phyloP scores from a whole-genome alignment of 1,140 invertebrate genomes.

The Pemphigus obesinymphae region DNA sequence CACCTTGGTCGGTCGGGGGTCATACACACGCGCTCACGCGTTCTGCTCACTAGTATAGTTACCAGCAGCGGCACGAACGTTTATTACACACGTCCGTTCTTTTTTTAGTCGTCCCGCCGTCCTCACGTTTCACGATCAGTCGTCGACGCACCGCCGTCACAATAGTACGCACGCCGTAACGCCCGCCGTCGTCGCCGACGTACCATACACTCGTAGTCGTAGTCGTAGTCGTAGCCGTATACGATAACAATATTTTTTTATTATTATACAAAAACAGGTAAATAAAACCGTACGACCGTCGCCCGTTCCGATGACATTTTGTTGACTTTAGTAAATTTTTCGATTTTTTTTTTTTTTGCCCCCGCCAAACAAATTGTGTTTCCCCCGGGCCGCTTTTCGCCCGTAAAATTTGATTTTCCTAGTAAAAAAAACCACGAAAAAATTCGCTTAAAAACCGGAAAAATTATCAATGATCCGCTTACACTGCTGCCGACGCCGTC shows the following conservation, averaged over 20 bases:
- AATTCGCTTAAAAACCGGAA: not conserved
- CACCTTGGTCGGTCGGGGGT: conserved; percentile 41
- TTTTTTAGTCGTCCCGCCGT: conserved; percentile 37
- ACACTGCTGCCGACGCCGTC: not conserved
- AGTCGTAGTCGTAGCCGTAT: not conserved
- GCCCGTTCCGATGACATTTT: too few relatives aligned
- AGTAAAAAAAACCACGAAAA: too few relatives aligned
- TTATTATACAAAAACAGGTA: too few relatives aligned
- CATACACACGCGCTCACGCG: conserved; percentile 41
- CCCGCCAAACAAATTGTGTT: too few relatives aligned
- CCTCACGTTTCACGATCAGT: conserved; percentile 34
- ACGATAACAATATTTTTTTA: not conserved
- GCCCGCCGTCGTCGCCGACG: not conserved
- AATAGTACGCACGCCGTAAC: not conserved
- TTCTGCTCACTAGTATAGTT: conserved; percentile 24
- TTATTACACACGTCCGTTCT: conserved; percentile 33
- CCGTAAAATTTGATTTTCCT: too few relatives aligned
- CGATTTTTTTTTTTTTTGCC: too few relatives aligned
- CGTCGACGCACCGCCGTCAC: not conserved
- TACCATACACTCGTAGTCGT: not conserved
- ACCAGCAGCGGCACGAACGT: conserved; percentile 21
- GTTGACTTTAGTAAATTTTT: too few relatives aligned
- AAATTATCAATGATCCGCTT: not conserved
- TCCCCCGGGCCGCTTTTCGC: too few relatives aligned
- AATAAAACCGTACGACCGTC: too few relatives aligned